Evolutionary conservation across 2,113 vertebrate species (phyloP).

Genomic region (Muscicapa adusta): DNA sequence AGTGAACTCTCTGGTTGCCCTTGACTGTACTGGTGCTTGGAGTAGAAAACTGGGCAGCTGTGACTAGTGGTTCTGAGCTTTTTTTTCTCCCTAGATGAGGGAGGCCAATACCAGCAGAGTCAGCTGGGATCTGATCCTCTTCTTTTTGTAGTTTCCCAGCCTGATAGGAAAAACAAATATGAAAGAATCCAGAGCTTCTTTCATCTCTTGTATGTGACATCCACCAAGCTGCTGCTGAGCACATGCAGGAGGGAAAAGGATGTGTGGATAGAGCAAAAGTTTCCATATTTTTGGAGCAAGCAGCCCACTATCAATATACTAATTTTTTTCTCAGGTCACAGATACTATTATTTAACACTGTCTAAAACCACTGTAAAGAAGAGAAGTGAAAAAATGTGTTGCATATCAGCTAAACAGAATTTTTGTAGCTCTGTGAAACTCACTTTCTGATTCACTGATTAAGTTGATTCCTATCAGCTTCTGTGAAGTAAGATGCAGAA

Average conservation of each 20-base stretch:
- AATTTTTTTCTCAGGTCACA: not conserved
- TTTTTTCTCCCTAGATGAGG: not conserved
- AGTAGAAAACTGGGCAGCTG: not conserved
- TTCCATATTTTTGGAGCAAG: not conserved
- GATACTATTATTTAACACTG: not conserved
- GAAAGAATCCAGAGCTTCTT: not conserved
- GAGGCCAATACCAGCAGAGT: rapidly evolving
- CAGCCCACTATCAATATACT: not conserved
- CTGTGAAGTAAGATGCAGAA: not conserved
- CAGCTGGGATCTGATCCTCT: not conserved
- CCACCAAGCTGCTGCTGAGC: not conserved
- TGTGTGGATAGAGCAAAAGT: not conserved
- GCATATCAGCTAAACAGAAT: not conserved
- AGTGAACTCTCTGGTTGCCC: not conserved
- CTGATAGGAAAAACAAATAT: not conserved
- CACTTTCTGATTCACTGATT: not conserved
- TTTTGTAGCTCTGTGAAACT: not conserved
- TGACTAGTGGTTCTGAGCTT: not conserved
- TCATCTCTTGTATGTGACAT: not conserved
- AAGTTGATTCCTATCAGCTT: not conserved
- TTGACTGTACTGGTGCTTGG: not conserved
- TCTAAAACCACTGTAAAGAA: not conserved
- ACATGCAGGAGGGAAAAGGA: not conserved
- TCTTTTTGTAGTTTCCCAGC: not conserved
- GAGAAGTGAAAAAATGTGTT: not conserved